Base-by-base conservation (phyloP, 2,888 invertebrate genomes). In the Philopedon plagiatum region DNA sequence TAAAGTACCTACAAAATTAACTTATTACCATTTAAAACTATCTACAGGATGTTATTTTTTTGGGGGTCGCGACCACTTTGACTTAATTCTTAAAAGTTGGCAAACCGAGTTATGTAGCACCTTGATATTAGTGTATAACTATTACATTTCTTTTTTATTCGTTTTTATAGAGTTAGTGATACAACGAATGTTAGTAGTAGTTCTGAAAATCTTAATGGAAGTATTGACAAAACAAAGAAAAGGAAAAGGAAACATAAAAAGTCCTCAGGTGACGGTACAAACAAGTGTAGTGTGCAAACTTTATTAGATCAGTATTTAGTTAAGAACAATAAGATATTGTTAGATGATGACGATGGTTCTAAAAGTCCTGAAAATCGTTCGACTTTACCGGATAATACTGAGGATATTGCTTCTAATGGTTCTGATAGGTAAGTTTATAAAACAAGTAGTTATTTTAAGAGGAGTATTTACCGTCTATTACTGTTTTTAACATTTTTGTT, bases 251-350 rank as follows among this genome's bases (percentile, higher is more conserved):
- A 46, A 46, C n/a, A 2, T 21, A 21, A 23, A n/a, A 46, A 21
- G n/a, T 23, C n/a, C 3, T 4, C 8, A 0, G n/a, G 23, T 23
- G n/a, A 7, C 3, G 29, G 26, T 29, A 29, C 18, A 18, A 15
- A 54, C 29, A 8, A 29, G 8, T 29, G 15, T 18, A 3, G 29
- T 29, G 2, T 15, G 18, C n/a, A 29, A 13, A 29, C 7, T 29
- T 54, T 54, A 9, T 26, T 54, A 9, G 51, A 54, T 9, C 15
- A 26, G 8, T 54, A 54, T 32, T 29, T 54, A 15, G 51, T 29
- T 18, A 49, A 13, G 5, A 4, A 9, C 9, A 1, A n/a, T n/a
- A n/a, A 4, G 5, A 1, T 11, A 11, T n/a, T 11, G 2, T 46
- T 46, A n/a, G 51, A 29, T 29, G 21, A 26, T 46, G 46, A 46